Evolutionary conservation across 2,888 invertebrate species (phyloP).

Genomic region (Chorisops tibialis): DNA sequence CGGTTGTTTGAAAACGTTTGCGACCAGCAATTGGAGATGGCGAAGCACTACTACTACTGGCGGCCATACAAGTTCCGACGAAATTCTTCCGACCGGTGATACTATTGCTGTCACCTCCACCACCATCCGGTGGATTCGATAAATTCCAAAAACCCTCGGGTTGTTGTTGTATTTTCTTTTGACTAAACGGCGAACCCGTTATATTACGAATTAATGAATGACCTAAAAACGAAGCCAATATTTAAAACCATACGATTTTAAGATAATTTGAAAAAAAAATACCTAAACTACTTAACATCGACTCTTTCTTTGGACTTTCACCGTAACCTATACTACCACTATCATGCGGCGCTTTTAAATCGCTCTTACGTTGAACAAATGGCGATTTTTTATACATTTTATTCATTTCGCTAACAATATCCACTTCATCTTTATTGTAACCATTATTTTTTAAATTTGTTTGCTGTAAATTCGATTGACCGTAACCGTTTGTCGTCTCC

Average conservation of each 20-base stretch:
- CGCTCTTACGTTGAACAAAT: constrained; percentile 47
- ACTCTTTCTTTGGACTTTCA: constrained; percentile 50
- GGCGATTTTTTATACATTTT: constrained; percentile 51
- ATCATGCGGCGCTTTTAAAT: constrained; percentile 28
- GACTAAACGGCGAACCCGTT: constrained; percentile 50
- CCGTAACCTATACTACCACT: constrained; percentile 30
- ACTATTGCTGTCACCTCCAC: constrained; percentile 37
- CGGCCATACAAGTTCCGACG: constrained; percentile 5
- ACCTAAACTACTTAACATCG: constrained; percentile 50
- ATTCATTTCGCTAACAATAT: constrained; percentile 42
- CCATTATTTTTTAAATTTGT: constrained; percentile 31
- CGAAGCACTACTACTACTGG: constrained; percentile 23
- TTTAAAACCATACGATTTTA: constrained; percentile 8
- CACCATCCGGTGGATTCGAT: constrained; percentile 39
- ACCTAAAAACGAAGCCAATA: constrained; percentile 37
- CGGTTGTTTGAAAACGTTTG: constrained; percentile 41
- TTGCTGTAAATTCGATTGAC: background rate
- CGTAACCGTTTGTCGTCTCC: constrained; percentile 31
- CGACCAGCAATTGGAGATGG: constrained; percentile 35
- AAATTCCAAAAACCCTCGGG: constrained; percentile 36
- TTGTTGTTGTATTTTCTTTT: constrained; percentile 44
- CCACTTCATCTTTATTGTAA: constrained; percentile 36
- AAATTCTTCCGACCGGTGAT: constrained; percentile 9
- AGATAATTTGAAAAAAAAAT: constrained; percentile 21
- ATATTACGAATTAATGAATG: constrained; percentile 48